Evolutionary conservation across 92 coral and sea anemone species (phyloP).

Genomic region (Scolanthus callimorphus): DNA sequence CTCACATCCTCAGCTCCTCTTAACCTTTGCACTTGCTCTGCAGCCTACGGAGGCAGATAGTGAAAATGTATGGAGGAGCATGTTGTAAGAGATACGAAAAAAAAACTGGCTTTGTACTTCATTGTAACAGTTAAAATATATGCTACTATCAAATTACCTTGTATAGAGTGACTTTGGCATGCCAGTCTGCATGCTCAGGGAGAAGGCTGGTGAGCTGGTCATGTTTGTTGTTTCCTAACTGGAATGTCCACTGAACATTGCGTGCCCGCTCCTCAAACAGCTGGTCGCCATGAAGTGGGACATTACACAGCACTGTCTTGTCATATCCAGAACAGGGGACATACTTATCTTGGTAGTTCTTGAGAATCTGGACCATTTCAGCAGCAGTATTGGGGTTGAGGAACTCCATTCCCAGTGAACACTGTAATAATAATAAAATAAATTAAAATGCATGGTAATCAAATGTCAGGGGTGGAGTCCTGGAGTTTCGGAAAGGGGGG

Average conservation of each 20-base stretch:
- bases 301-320: neutral
- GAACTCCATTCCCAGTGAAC: slow-evolving; percentile 30
- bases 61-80: no score
- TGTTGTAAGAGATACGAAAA: no score
- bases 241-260: slow-evolving; percentile 37
- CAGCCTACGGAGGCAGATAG: no score
- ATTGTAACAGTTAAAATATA: no score
- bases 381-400: slow-evolving; percentile 34
- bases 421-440: slow-evolving; percentile 1
- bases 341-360: slow-evolving; percentile 21
- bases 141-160: no score
- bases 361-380: slow-evolving; percentile 42
- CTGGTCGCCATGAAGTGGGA: neutral
- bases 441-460: neutral
- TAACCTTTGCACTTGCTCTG: no score
- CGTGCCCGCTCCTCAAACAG: slow-evolving; percentile 27
- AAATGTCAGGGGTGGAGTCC: neutral
- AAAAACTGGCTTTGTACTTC: no score
- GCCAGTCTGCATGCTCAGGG: no score
- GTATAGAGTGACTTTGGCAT: slow-evolving; percentile 25
- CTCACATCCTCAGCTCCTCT: no score
- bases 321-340: slow-evolving; percentile 2
- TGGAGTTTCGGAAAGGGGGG: no score
- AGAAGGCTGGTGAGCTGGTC: slow-evolving; percentile 17
- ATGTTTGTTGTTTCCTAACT: slow-evolving; percentile 19